phyloP scores from a whole-genome alignment of 2,113 vertebrate species.

The Noctilio leporinus region DNA sequence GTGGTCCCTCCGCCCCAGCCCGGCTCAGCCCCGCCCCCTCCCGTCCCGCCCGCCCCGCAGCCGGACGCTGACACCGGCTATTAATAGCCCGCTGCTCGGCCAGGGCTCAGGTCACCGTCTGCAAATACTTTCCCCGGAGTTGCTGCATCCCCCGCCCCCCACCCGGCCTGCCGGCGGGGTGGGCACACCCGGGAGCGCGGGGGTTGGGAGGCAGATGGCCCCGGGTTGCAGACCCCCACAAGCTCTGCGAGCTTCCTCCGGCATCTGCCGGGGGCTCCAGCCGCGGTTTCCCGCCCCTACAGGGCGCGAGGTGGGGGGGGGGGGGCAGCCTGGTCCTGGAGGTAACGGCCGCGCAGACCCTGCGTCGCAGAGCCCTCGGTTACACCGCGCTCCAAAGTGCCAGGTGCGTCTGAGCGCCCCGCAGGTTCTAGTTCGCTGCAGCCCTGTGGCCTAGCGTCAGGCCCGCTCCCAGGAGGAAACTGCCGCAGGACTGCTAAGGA shows the following conservation, averaged over 20 bases:
- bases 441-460: accelerated
- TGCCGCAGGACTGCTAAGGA: accelerated
- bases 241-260: background rate
- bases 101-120: slow-evolving; percentile 62
- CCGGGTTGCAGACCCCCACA: background rate
- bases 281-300: too few species aligned
- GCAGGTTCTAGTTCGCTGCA: background rate
- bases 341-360: too few species aligned
- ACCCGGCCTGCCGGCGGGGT: background rate
- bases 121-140: slow-evolving; percentile 50
- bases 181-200: background rate
- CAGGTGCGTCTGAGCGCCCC: background rate
- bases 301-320: too few species aligned
- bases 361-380: background rate
- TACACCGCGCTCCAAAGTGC: accelerated
- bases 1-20: background rate
- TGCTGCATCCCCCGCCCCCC: background rate
- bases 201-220: background rate
- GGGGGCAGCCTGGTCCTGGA: background rate
- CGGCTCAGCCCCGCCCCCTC: background rate
- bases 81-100: slow-evolving; percentile 71
- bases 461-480: background rate
- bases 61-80: background rate
- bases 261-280: background rate
- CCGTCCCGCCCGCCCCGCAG: background rate